These are phyloP conservation scores for Lasioglossum vierecki DNA, from an alignment of 2,888 invertebrate species.

Conservation along the genomic window DNA sequence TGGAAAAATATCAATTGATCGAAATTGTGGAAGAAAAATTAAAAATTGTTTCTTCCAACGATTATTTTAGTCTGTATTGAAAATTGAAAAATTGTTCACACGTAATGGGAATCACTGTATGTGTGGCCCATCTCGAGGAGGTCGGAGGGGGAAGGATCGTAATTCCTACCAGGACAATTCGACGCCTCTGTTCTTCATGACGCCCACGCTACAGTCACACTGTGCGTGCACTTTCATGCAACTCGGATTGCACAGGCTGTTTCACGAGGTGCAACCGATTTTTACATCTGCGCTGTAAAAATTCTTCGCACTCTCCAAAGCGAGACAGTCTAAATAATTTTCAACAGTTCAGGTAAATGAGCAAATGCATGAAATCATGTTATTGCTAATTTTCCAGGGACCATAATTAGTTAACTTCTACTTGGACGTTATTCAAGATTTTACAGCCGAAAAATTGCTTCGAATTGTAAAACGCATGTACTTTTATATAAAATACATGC, in stretches of 20 bases:
- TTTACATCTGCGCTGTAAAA: neutral
- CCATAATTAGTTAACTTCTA: neutral
- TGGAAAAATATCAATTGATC: neutral
- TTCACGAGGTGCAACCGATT: slow-evolving; percentile 3
- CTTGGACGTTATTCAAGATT: neutral
- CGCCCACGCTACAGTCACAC: slow-evolving; percentile 55
- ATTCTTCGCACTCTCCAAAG: neutral
- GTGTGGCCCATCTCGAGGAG: slow-evolving; percentile 41
- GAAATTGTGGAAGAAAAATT: neutral
- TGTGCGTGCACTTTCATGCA: slow-evolving; percentile 44
- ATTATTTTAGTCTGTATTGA: neutral
- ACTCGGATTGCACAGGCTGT: slow-evolving; percentile 24
- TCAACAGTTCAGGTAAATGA: neutral
- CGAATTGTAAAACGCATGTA: neutral
- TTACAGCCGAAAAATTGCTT: neutral
- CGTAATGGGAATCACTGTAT: neutral
- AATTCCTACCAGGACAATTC: slow-evolving; percentile 68
- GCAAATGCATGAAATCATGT: neutral
- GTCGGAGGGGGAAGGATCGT: slow-evolving; percentile 37
- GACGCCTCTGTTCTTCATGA: slow-evolving; percentile 66
- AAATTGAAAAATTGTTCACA: neutral
- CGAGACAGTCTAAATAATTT: neutral
- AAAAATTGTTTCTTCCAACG: neutral
- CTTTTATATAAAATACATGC: neutral
- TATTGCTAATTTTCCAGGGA: neutral